Base-by-base conservation (phyloP, 1,140 invertebrate genomes). In the Lasioglossum albipes region DNA sequence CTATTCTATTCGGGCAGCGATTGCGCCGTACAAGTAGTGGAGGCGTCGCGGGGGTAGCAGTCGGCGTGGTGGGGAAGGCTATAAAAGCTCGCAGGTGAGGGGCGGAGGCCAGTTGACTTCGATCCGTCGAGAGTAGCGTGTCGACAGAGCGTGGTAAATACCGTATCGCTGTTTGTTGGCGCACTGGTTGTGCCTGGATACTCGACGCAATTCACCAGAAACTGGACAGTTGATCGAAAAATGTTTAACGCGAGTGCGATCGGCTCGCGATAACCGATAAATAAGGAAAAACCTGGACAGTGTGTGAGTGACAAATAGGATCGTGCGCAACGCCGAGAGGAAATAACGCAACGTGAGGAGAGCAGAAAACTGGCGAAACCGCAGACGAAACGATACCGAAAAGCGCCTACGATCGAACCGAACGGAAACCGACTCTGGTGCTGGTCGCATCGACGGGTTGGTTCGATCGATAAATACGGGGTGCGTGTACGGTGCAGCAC, bases 21-120 rank as follows among this genome's bases (percentile, higher is more conserved):
- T 91, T 91, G 91, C 91, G 91, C 89, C 67, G 81, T 70, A 75
- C 70, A 69, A 78, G 62, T 54, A 76, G 79, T 72, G 85, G 87
- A 82, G 77, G 85, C 82, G 85, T 84, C 83, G 66, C 72, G 75
- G 70, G 78, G 70, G 78, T 79, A 80, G 18, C 79, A 59, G 69
- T 52, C 70, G 10, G 36, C 41, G 59, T 78, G 85, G 85, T 87
- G 87, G 87, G 72, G 84, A 45, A 81, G 70, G 76, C 74, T 92
- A 90, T 92, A 92, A 90, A 87, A 83, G 45, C 68, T 68, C 76
- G 83, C 90, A 90, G 90, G 91, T 91, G 91, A 91, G 92, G 91
- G 91, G 91, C 91, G 90, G 90, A 89, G 88, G 87, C 89, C 90
- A 93, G 91, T 92, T 87, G 90, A 90, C 89, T 91, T 86, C 83